Percentiles rank a stretch among this genome's conserved stretches.
These are phyloP conservation scores for Acanthisitta chloris DNA, from an alignment of 2,113 vertebrate species.

Conservation along the genomic window DNA sequence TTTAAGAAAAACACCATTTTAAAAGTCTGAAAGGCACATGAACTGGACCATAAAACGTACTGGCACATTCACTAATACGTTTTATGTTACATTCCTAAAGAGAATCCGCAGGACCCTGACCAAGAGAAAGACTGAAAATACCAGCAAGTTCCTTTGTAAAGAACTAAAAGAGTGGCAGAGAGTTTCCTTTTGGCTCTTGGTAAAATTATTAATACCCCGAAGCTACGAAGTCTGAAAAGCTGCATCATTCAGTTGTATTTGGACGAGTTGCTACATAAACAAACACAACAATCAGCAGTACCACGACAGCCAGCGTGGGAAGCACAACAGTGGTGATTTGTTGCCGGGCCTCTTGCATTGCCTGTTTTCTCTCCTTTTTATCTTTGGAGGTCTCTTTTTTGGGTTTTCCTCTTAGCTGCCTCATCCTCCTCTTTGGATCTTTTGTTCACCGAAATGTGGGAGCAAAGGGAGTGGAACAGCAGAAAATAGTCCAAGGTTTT, in stretches of 20 bases:
- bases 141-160: constrained; percentile 27
- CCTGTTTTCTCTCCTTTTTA: constrained; percentile 96
- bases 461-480: background rate
- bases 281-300: constrained; percentile 90
- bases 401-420: constrained; percentile 96
- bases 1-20: constrained; percentile 52
- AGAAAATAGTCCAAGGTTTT: background rate
- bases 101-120: constrained; percentile 47
- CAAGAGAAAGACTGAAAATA: constrained; percentile 64
- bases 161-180: background rate
- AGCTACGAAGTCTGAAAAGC: background rate
- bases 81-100: constrained; percentile 69
- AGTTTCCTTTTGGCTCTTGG: constrained; percentile 51
- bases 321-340: constrained; percentile 92
- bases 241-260: constrained; percentile 78
- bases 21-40: constrained; percentile 82
- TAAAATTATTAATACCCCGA: background rate
- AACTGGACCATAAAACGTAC: constrained; percentile 68
- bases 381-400: constrained; percentile 96
- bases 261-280: constrained; percentile 95
- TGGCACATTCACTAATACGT: constrained; percentile 64
- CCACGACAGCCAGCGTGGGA: constrained; percentile 86
- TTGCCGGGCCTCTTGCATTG: constrained; percentile 95
- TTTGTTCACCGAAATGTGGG: background rate
- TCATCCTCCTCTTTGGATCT: constrained; percentile 75